These are phyloP conservation scores for Synanthedon formicaeformis DNA, from an alignment of 2,888 invertebrate genomes.

Conservation along the genomic window DNA sequence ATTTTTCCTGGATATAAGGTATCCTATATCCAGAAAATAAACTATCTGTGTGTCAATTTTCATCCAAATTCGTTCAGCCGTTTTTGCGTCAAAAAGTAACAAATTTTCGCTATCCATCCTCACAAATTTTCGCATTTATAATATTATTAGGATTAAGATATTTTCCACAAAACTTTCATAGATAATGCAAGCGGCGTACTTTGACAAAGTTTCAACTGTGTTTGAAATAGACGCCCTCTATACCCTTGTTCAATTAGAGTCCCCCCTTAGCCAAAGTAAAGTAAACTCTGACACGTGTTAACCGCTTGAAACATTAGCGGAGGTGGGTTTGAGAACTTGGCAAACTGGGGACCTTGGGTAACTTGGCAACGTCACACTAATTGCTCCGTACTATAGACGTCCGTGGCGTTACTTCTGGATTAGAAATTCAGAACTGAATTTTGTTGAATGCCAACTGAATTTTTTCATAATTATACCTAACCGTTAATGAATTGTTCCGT, in stretches of 20 bases:
- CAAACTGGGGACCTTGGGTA: constrained; percentile 13
- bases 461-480: too few relatives aligned
- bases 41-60: too few relatives aligned
- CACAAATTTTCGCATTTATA: too few relatives aligned
- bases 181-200: neutral
- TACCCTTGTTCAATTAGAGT: neutral
- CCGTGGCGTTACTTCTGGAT: neutral
- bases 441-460: too few relatives aligned
- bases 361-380: neutral
- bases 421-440: neutral
- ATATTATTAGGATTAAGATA: too few relatives aligned
- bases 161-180: neutral
- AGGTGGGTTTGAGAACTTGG: constrained; percentile 11
- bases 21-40: too few relatives aligned
- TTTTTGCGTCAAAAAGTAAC: too few relatives aligned
- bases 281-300: constrained; percentile 18
- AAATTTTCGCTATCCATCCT: too few relatives aligned
- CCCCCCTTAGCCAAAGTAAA: neutral
- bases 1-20: too few relatives aligned
- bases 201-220: constrained; percentile 1
- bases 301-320: constrained; percentile 21
- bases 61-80: too few relatives aligned
- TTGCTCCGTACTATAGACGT: neutral
- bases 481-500: too few relatives aligned
- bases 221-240: neutral